These are phyloP conservation scores for Kryphioiulus occultus DNA, from an alignment of 2,888 invertebrate species.

Conservation along the genomic window DNA sequence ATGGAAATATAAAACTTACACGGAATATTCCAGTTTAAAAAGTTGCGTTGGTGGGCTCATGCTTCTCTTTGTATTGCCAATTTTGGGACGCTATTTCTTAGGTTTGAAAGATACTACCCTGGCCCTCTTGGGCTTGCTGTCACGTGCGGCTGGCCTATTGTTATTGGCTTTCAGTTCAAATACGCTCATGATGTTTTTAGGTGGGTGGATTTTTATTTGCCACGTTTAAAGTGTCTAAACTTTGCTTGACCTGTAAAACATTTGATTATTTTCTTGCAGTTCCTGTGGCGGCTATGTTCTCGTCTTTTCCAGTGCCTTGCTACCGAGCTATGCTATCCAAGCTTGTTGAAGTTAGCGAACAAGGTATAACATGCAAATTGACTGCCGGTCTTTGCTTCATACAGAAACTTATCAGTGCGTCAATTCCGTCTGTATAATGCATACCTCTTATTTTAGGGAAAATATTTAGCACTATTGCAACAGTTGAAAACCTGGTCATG, in stretches of 20 bases:
- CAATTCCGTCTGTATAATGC: background rate
- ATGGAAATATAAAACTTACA: slow-evolving; percentile 75
- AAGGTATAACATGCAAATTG: slow-evolving; percentile 39
- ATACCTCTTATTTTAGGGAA: slow-evolving; percentile 40
- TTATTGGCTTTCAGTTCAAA: slow-evolving; percentile 45
- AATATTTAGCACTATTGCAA: slow-evolving; percentile 50
- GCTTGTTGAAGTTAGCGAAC: slow-evolving; percentile 48
- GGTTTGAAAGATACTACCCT: slow-evolving; percentile 60
- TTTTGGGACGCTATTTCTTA: slow-evolving; percentile 56
- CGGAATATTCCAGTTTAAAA: slow-evolving; percentile 67
- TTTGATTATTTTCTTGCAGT: slow-evolving; percentile 42
- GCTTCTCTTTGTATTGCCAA: slow-evolving; percentile 60
- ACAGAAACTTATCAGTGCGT: background rate
- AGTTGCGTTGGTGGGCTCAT: slow-evolving; percentile 68
- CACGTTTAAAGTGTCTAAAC: background rate
- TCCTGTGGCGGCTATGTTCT: slow-evolving; percentile 48
- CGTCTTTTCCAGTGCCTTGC: slow-evolving; percentile 47
- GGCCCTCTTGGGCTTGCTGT: slow-evolving; percentile 59
- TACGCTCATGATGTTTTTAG: slow-evolving; percentile 45
- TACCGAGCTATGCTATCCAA: slow-evolving; percentile 49
- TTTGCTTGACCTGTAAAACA: background rate
- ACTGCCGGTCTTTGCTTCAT: background rate
- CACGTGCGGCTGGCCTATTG: slow-evolving; percentile 4
- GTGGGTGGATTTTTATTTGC: background rate
- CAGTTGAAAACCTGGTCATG: slow-evolving; percentile 36